phyloP scores from a whole-genome alignment of 2,797 vertebrate species.

The Urocyon cinereoargenteus region DNA sequence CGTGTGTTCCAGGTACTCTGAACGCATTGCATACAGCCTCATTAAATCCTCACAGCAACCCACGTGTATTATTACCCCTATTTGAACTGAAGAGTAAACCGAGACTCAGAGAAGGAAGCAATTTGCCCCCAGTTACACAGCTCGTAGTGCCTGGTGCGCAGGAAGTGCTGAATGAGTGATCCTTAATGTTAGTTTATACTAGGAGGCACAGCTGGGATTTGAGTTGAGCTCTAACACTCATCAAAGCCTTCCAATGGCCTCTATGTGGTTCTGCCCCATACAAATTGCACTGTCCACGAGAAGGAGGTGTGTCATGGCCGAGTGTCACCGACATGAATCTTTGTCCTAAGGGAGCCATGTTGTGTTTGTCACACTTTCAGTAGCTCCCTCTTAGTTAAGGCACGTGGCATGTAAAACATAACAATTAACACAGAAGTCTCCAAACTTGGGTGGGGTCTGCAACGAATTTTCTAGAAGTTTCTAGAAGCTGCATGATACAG shows the following conservation, averaged over 20 bases:
- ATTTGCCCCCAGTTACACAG: not conserved
- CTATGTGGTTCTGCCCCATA: not conserved
- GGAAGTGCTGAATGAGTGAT: not conserved
- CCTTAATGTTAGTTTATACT: not conserved
- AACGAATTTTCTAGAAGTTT: not conserved
- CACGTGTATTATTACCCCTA: not conserved
- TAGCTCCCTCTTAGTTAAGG: not conserved
- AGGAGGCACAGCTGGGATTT: not conserved
- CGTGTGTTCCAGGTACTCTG: not conserved
- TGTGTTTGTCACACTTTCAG: not conserved
- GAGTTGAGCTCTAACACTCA: not conserved
- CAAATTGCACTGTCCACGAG: not conserved
- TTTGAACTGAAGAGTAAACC: slow-evolving; percentile 11
- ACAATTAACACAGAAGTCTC: not conserved
- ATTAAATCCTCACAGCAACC: not conserved
- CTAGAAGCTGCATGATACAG: not conserved
- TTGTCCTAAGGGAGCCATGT: not conserved
- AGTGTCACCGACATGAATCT: not conserved
- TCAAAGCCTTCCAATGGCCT: not conserved
- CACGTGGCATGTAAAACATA: not conserved
- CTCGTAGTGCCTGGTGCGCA: not conserved
- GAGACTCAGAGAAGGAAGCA: not conserved
- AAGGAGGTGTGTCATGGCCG: not conserved
- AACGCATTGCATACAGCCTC: not conserved
- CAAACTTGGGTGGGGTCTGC: not conserved